Evolutionary conservation across 2,888 invertebrate species (phyloP), one percentile per base, ranked within the genome.

Genomic region (Rhabditoides inermis): DNA sequence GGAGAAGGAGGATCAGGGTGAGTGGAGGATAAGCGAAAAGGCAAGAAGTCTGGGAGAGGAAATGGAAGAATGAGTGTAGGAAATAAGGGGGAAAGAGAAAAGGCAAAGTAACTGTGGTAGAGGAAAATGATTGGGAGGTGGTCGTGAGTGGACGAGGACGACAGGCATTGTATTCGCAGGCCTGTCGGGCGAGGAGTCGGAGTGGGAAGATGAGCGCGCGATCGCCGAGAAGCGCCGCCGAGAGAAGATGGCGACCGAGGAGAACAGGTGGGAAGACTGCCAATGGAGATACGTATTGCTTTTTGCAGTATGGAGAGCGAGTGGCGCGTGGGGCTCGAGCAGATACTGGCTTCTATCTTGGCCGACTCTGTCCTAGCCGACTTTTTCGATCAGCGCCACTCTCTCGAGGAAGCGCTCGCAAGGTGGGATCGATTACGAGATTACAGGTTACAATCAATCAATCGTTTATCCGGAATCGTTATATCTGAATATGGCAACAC

Each of bases 311-410:
- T 18, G 20, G 15, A 6, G 22, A 45, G 63, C 30, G 67, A 70
- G 25, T 90, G 90, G 90, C 84, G 85, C 37, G 86, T 90, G 68
- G 86, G 87, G 0, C 84, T 88, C 51, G 88, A 90, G 76, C 90
- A 90, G 77, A 88, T 90, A 78, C 78, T 90, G 48, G 90, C 89
- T 0, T 86, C 88, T 0, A 84, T 88, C 75, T 80, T 90, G 30
- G 85, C 87, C 5, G 85, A 83, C 63, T 82, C 84, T 27, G 82
- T 84, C 0, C 80, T 90, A 48, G 85, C 86, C 12, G 84, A 85
- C 56, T 88, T 85, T 78, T 89, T 90, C 78, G 82, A 83, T 42
- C 55, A 47, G 30, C 61, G 61, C 36, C 61, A 62, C 35, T 63
- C 61, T 0, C 45, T 70, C n/a, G 57, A 60, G 26, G 53, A 44